Base-by-base conservation (phyloP, 2,888 invertebrate species). In the Mythimna albipuncta region DNA sequence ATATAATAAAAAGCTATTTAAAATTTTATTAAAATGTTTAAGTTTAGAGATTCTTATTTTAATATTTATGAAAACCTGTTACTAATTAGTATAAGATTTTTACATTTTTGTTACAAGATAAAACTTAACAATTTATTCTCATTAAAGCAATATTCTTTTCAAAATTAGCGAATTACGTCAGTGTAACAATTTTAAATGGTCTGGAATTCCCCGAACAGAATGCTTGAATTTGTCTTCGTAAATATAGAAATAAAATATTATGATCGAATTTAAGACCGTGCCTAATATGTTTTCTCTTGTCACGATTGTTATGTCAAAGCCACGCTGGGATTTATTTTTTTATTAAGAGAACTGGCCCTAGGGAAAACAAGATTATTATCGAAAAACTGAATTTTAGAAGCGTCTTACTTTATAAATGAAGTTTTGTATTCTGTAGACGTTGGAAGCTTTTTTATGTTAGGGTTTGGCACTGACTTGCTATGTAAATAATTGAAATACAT, bases 241-340 rank as follows among this genome's bases (percentile, higher is more conserved):
- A 50, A 57, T 64, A 26, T 72, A 58, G 41, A 72, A 72, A 38
- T 54, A 11, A 72, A 67, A n/a, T 54, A 47, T n/a, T n/a, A 7
- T 38, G 35, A 64, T 78, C 1, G 58, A 55, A 58, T 68, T 58
- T 55, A 52, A 16, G 7, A 6, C 16, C 3, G 32, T 9, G 41
- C 44, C 3, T 70, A 54, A 70, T 77, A 26, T 6, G 26, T 50
- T 58, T 70, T 64, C 7, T 2, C 7, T 64, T 19, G 13, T 50
- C 41, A 38, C 11, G 11, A 66, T 76, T 57, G 38, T 6, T 70
- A 75, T 57, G 41, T 74, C 65, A 75, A 77, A 78, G 44, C 52
- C 67, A 72, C 21, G 13, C 58, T 41, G 55, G 61, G 77, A 77
- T 77, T 80, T 73, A 63, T 71, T 69, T 84, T 84, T 81, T 74